Conservation (phyloP, 2,888 invertebrate genomes). For the Amorpha juglandis region DNA sequence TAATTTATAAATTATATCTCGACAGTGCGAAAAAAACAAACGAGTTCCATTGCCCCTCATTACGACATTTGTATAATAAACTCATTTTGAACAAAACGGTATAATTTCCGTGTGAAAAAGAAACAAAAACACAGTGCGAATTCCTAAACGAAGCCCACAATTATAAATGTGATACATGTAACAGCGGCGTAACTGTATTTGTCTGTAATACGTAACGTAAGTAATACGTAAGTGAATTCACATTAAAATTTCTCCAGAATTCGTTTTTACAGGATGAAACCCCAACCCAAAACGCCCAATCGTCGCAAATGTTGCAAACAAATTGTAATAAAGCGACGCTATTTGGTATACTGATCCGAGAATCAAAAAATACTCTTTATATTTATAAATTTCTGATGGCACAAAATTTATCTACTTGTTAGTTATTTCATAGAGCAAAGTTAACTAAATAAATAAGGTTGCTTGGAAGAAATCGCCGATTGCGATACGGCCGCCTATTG, state of each 20-base stretch:
- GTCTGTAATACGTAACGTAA: not conserved
- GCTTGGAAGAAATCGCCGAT: too few relatives aligned
- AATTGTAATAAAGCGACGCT: too few relatives aligned
- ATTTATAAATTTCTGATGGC: too few relatives aligned
- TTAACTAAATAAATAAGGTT: too few relatives aligned
- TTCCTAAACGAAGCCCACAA: conserved; percentile 7
- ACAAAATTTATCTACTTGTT: too few relatives aligned
- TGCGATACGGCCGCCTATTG: too few relatives aligned
- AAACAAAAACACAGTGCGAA: conserved; percentile 4
- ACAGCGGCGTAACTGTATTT: not conserved
- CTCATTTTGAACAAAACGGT: conserved; percentile 12
- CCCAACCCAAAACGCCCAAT: too few relatives aligned
- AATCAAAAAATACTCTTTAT: too few relatives aligned
- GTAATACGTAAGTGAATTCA: not conserved
- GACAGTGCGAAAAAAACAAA: not conserved
- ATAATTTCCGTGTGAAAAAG: conserved; percentile 22
- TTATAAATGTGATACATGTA: conserved; percentile 18
- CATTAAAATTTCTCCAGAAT: not conserved
- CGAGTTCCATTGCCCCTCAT: not conserved
- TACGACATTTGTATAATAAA: not conserved
- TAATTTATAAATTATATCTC: too few relatives aligned
- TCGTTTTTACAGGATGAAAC: not conserved
- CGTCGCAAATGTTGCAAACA: too few relatives aligned
- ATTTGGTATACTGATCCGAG: too few relatives aligned
- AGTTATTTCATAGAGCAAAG: too few relatives aligned